Evolutionary conservation across 2,797 vertebrate genomes (phyloP), one percentile per base, ranked within the genome.

Genomic region (Rhyacichthys aspro): DNA sequence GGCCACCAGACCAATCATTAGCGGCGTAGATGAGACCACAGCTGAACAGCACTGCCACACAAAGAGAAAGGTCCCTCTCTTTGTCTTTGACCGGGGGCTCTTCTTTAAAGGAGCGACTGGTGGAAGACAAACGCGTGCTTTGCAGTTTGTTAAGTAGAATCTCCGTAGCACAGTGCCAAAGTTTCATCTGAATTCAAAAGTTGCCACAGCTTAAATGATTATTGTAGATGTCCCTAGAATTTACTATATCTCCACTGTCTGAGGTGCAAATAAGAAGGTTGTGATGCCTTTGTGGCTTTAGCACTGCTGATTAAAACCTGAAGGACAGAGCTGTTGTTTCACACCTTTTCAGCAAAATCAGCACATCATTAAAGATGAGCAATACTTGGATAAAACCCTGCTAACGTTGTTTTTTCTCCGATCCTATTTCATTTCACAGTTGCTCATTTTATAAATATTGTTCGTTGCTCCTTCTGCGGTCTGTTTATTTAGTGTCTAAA

Each of bases 51-150:
- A 81, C 81, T 59, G 48, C 72, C 80, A 86, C 86, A 90, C 87
- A 91, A 92, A 90, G 88, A 72, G 67, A 76, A 61, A 67, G 72
- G 85, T 85, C 78, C 75, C 84, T 80, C 75, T 86, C 87, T 91
- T 89, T 90, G 86, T 92, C 82, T 89, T 84, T 85, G 78, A 67
- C 79, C 66, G 16, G 63, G 69, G 76, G 68, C 79, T 84, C 68
- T 83, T 43, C 81, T 80, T 47, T 32, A 74, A 81, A 59, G 69
- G 79, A 58, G 57, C 43, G 64, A 73, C 70, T 74, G 74, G 60
- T 72, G 57, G 53, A 76, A 78, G 72, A 83, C 74, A 74, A 86
- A 85, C 80, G 61, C 76, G 86, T 74, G 70, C 48, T 67, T 70
- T 37, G 42, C 58, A 63, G 58, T 53, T 34, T 62, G 43, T 64